Conservation (phyloP, 2,797 vertebrate species). For the Diplodus sargus region DNA sequence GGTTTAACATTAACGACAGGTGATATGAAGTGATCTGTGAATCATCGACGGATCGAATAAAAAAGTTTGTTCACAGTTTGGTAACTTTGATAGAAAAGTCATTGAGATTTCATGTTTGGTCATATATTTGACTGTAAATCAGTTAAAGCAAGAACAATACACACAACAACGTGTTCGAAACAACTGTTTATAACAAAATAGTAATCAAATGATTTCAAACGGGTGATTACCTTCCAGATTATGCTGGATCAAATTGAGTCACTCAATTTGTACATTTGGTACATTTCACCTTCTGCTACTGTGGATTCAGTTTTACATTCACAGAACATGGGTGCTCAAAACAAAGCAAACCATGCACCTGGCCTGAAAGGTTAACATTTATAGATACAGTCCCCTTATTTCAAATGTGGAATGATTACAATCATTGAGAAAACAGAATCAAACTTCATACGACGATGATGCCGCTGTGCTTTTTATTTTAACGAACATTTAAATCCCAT, state of each 20-base stretch:
- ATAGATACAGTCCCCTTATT: not conserved
- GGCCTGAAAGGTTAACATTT: not conserved
- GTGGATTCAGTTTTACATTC: not conserved
- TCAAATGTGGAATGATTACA: not conserved
- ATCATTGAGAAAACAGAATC: not conserved
- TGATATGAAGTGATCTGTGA: not conserved
- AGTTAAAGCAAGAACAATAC: not conserved
- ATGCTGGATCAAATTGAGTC: not conserved
- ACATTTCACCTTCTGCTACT: not conserved
- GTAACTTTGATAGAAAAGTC: not conserved
- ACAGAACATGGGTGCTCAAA: not conserved
- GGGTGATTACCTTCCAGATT: not conserved
- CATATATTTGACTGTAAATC: conserved; percentile 26
- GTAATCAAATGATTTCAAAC: not conserved
- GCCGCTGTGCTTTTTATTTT: not conserved
- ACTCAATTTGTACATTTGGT: not conserved
- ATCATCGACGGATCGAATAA: not conserved
- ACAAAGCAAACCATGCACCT: not conserved
- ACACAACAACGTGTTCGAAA: not conserved
- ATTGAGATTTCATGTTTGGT: not conserved
- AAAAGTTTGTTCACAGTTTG: not conserved
- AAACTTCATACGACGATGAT: not conserved
- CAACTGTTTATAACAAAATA: not conserved
- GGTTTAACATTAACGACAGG: too few species aligned
- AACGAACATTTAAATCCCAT: not conserved